These are phyloP conservation scores for Phyllotis vaccarum DNA, from an alignment of 2,797 vertebrate genomes.

Conservation along the genomic window DNA sequence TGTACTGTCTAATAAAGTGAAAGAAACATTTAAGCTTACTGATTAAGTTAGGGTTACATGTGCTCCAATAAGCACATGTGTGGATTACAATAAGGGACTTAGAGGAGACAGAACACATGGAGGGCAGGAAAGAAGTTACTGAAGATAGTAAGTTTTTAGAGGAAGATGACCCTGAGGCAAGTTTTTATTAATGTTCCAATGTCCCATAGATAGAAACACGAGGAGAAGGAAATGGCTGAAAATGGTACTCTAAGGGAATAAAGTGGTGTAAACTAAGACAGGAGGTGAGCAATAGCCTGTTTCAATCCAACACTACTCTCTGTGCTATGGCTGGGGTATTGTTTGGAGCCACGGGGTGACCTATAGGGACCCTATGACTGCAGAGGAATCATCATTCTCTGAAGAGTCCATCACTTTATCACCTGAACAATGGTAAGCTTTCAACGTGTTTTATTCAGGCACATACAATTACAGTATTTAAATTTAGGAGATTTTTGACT, in stretches of 20 bases:
- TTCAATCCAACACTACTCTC: not conserved
- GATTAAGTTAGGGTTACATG: not conserved
- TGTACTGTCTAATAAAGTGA: slow-evolving; percentile 34
- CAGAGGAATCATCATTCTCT: not conserved
- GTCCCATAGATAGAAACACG: not conserved
- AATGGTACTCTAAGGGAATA: not conserved
- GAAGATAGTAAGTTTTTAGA: not conserved
- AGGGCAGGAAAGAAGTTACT: not conserved
- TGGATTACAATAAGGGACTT: not conserved
- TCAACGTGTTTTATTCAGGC: not conserved
- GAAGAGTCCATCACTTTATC: not conserved
- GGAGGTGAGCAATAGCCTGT: not conserved
- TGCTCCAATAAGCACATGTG: not conserved
- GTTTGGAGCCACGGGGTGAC: not conserved
- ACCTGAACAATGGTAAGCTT: not conserved
- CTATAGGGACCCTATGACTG: accelerated
- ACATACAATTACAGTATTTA: not conserved
- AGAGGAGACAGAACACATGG: not conserved
- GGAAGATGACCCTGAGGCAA: not conserved
- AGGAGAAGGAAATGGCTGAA: not conserved
- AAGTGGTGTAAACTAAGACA: not conserved
- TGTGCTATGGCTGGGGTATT: not conserved
- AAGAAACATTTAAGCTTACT: not conserved
- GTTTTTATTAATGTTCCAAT: not conserved
- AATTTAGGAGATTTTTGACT: not conserved